phyloP scores from a whole-genome alignment of 2,888 invertebrate species.

The Vesta saturnalis region DNA sequence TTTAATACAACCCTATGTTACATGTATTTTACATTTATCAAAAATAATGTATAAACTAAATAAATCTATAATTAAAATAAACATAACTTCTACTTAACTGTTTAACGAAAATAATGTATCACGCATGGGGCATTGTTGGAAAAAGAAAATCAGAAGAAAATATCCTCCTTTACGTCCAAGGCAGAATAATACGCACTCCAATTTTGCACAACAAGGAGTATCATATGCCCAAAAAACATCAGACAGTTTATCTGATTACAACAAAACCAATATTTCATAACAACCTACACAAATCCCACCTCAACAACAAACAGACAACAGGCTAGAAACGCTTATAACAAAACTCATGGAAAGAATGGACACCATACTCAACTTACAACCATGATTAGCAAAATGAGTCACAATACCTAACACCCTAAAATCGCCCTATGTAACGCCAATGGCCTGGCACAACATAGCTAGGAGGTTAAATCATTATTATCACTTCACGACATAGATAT shows the following conservation, averaged over 20 bases:
- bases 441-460: background rate
- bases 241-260: too few relatives aligned
- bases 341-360: background rate
- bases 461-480: background rate
- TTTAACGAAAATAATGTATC: too few relatives aligned
- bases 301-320: background rate
- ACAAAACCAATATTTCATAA: background rate
- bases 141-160: too few relatives aligned
- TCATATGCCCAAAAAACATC: background rate
- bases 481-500: background rate
- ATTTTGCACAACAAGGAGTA: background rate
- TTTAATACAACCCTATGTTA: too few relatives aligned
- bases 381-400: background rate
- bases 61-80: too few relatives aligned
- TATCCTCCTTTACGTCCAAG: background rate
- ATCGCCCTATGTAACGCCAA: background rate
- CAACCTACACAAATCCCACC: background rate
- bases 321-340: background rate
- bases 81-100: too few relatives aligned
- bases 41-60: too few relatives aligned
- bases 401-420: background rate
- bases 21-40: too few relatives aligned
- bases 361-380: background rate
- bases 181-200: too few relatives aligned
- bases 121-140: too few relatives aligned